These are phyloP conservation scores for Tetragonisca angustula DNA, from an alignment of 2,888 invertebrate species.

Conservation along the genomic window DNA sequence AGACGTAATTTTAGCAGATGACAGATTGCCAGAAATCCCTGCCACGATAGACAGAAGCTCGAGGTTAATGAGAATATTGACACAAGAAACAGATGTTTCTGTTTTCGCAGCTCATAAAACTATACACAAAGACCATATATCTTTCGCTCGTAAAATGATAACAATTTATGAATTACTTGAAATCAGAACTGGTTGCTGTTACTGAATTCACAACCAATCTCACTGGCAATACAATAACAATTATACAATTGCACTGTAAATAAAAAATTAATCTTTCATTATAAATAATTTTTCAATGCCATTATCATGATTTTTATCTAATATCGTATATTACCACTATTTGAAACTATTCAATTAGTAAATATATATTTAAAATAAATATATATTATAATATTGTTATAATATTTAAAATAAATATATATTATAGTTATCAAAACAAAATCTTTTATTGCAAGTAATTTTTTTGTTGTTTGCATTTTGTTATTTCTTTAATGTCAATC, in stretches of 20 bases:
- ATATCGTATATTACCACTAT: not conserved
- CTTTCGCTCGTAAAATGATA: constrained; percentile 4
- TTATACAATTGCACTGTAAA: not conserved
- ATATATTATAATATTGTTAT: no score
- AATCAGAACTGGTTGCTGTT: not conserved
- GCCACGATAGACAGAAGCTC: not conserved
- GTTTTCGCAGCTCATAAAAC: constrained; percentile 3
- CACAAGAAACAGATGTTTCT: constrained; percentile 16
- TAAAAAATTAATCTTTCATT: not conserved
- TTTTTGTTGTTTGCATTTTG: no score
- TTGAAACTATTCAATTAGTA: not conserved
- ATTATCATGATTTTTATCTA: no score
- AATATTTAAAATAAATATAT: no score
- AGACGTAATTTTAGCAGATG: not conserved
- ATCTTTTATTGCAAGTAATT: not conserved
- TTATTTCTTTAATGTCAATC: no score
- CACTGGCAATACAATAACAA: not conserved
- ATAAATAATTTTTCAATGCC: no score
- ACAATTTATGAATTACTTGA: constrained; percentile 8
- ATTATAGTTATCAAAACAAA: not conserved
- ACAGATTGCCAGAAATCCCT: constrained; percentile 1
- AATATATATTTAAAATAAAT: no score
- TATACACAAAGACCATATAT: not conserved
- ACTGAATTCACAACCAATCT: not conserved
- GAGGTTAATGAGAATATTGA: constrained; percentile 11